Evolutionary conservation across 2,113 vertebrate genomes (phyloP), one percentile per base, ranked within the genome.

Genomic region (Podocnemis expansa): DNA sequence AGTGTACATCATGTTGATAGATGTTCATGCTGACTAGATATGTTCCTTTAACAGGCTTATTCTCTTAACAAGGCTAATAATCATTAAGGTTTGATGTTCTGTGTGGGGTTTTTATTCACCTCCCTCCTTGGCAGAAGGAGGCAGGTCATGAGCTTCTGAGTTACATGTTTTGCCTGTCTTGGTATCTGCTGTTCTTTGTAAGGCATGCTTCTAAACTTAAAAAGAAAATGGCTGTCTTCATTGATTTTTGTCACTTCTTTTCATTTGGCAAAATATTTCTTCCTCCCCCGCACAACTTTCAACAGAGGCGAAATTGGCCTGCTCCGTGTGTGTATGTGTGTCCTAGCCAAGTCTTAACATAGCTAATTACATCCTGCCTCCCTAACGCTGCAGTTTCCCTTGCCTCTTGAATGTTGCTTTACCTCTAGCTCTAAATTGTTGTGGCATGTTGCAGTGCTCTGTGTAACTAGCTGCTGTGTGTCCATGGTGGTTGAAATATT

Each of bases 91-190:
- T 52, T 88, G 87, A 85, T 89, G 82, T 76, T 93, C 85, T 89
- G 93, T 84, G 81, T 79, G 92, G 87, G 75, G 43, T 78, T 92
- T 51, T 75, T 63, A 27, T 54, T 95, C 80, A 4, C 75, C 94
- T 89, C 14, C 73, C 79, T 93, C 83, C 80, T 81, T 90, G 90
- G 83, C 79, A 94, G 78, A 88, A 94, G 25, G 10, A 47, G 76
- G n/a, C 79, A 90, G 94, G 90, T 94, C 92, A 93, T 86, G 92
- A 93, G 78, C 85, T 89, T 80, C 85, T 88, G 79, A 81, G 67
- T 91, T 84, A 88, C 54, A 88, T 89, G n/a, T 94, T 96, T 80
- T 58, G 78, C 95, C 95, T 92, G 92, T 67, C 92, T 91, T 93
- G 88, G 95, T 96, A 91, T 91, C 51, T 67, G 45, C 41, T 2